phyloP scores from a whole-genome alignment of 2,888 invertebrate species.

The Brachynemurus nebulosus region DNA sequence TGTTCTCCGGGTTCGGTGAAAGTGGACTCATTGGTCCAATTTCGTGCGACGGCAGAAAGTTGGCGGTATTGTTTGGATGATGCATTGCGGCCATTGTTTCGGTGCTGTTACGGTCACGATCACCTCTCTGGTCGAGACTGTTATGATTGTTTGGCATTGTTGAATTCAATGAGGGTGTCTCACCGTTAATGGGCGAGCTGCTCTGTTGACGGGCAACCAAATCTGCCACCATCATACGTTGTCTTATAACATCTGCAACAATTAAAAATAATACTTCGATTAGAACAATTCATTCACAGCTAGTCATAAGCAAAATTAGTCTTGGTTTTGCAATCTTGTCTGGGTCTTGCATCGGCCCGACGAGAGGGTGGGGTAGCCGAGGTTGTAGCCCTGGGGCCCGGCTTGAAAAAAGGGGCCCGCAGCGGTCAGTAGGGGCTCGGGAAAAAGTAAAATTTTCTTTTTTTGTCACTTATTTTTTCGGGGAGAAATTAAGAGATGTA shows the following conservation, averaged over 20 bases:
- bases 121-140: constrained; percentile 29
- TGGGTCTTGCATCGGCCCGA: too few relatives aligned
- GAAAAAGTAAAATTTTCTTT: too few relatives aligned
- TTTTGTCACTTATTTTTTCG: too few relatives aligned
- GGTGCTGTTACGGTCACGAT: constrained; percentile 23
- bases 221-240: constrained; percentile 78
- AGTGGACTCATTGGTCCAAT: constrained; percentile 23
- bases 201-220: constrained; percentile 64
- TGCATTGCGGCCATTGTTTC: constrained; percentile 25
- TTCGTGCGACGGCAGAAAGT: constrained; percentile 22
- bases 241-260: constrained; percentile 33
- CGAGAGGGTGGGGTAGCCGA: too few relatives aligned
- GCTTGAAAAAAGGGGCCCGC: too few relatives aligned
- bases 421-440: too few relatives aligned
- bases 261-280: too few relatives aligned
- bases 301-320: too few relatives aligned
- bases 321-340: too few relatives aligned
- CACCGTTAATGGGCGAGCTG: constrained; percentile 54
- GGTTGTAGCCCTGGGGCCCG: too few relatives aligned
- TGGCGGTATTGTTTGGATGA: constrained; percentile 5
- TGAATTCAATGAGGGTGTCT: constrained; percentile 45
- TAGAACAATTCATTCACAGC: too few relatives aligned
- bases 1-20: constrained; percentile 28
- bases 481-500: too few relatives aligned
- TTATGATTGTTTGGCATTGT: constrained; percentile 35